phyloP scores from a whole-genome alignment of 2,113 vertebrate genomes.

The Indicator indicator region DNA sequence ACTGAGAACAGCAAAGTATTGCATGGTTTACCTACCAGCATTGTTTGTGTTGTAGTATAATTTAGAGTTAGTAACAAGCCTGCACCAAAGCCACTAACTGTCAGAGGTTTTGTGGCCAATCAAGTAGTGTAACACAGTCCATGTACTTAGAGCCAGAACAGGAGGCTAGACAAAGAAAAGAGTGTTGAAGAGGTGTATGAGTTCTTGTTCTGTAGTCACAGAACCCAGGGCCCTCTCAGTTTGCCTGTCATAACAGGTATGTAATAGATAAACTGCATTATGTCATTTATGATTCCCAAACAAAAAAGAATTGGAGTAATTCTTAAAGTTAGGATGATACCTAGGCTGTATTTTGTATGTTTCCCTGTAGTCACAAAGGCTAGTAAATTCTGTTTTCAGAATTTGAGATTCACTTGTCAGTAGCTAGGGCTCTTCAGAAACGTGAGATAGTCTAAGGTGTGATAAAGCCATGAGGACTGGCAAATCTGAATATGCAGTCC shows the following conservation, averaged over 20 bases:
- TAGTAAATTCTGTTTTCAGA: neutral
- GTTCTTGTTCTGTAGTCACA: neutral
- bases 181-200: neutral
- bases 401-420: neutral
- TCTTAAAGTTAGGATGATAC: neutral
- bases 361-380: neutral
- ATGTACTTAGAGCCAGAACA: neutral
- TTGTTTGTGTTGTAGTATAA: neutral
- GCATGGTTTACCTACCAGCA: neutral
- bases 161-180: neutral
- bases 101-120: neutral
- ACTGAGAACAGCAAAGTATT: neutral
- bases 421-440: neutral
- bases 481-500: neutral
- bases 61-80: neutral
- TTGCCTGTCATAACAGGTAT: neutral
- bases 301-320: neutral
- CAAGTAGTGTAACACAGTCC: neutral
- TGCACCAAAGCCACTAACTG: neutral
- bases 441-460: accelerated
- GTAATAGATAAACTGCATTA: neutral
- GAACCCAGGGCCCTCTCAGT: neutral
- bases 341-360: neutral
- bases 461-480: neutral
- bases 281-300: neutral